Percentiles rank a stretch among this genome's conserved stretches.
Conservation (phyloP, 2,797 vertebrate species). For the Onychomys leucogaster region DNA sequence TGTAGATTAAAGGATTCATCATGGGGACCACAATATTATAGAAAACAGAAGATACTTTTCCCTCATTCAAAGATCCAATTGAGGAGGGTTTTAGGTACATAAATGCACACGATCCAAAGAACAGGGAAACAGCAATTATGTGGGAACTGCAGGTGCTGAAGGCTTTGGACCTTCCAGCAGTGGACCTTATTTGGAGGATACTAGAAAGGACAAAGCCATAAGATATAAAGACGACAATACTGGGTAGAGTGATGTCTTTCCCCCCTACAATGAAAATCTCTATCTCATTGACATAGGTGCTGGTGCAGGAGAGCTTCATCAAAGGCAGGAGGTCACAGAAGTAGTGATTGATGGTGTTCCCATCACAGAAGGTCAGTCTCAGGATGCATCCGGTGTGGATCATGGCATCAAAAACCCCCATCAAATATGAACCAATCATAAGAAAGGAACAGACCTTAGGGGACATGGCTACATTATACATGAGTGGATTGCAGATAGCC, state of each 20-base stretch:
- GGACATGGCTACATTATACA: slow-evolving; percentile 65
- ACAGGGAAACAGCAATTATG: slow-evolving; percentile 73
- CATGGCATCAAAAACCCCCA: slow-evolving; percentile 25
- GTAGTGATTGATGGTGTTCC: slow-evolving; percentile 65
- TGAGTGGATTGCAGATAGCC: slow-evolving; percentile 75
- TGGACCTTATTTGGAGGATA: not conserved
- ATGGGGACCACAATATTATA: slow-evolving; percentile 74
- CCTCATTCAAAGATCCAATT: slow-evolving; percentile 37
- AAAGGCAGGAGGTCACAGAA: slow-evolving; percentile 72
- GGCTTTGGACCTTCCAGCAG: not conserved
- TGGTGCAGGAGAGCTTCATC: slow-evolving; percentile 45
- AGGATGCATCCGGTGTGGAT: slow-evolving; percentile 52
- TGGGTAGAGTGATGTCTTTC: slow-evolving; percentile 21
- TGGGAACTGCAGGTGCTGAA: slow-evolving; percentile 79
- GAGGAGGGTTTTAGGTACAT: slow-evolving; percentile 76
- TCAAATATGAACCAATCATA: slow-evolving; percentile 46
- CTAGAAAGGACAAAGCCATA: not conserved
- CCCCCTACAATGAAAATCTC: slow-evolving; percentile 44
- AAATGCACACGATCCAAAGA: slow-evolving; percentile 76
- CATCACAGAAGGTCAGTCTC: slow-evolving; percentile 65
- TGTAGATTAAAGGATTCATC: slow-evolving; percentile 82
- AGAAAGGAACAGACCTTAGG: slow-evolving; percentile 39
- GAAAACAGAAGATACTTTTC: slow-evolving; percentile 78
- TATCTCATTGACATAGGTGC: not conserved
- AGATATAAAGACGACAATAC: slow-evolving; percentile 61